A percentile compares a stretch with the other conserved stretches of the same genome.
phyloP scores from a whole-genome alignment of 2,888 invertebrate species.

The Panorpa germanica region DNA sequence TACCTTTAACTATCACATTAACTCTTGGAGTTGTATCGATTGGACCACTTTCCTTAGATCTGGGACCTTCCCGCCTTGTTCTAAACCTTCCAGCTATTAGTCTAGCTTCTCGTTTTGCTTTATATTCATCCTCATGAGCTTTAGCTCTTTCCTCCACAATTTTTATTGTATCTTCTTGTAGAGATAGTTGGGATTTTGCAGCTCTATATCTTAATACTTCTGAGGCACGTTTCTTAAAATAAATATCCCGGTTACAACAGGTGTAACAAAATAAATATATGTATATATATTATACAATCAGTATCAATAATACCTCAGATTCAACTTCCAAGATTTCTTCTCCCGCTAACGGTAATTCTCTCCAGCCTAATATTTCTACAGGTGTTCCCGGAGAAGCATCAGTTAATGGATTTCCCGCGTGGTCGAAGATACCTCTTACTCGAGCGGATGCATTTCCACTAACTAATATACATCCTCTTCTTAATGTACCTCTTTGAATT shows the following conservation, averaged over 20 bases:
- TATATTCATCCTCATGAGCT: slow-evolving; percentile 43
- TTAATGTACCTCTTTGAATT: slow-evolving; percentile 69
- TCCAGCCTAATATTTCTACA: slow-evolving; percentile 82
- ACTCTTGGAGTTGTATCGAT: slow-evolving; percentile 33
- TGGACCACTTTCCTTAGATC: slow-evolving; percentile 30
- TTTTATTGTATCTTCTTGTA: slow-evolving; percentile 38
- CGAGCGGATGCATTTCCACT: slow-evolving; percentile 74
- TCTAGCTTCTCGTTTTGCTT: slow-evolving; percentile 35
- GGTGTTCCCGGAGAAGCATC: slow-evolving; percentile 64
- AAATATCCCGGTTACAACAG: slow-evolving; percentile 5
- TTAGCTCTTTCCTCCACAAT: slow-evolving; percentile 44
- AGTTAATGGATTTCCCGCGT: slow-evolving; percentile 43
- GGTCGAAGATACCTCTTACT: slow-evolving; percentile 62
- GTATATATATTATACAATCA: background rate
- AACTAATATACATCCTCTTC: slow-evolving; percentile 57
- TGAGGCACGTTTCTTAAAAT: slow-evolving; percentile 38
- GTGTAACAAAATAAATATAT: background rate
- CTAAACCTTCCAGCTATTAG: slow-evolving; percentile 38
- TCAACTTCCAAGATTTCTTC: slow-evolving; percentile 71
- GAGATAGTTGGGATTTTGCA: slow-evolving; percentile 34
- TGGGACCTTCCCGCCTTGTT: slow-evolving; percentile 32
- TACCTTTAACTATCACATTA: slow-evolving; percentile 46
- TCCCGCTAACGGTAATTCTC: slow-evolving; percentile 73
- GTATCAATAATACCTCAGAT: slow-evolving; percentile 34
- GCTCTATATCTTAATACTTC: slow-evolving; percentile 47